phyloP scores from a whole-genome alignment of 2,797 vertebrate species.

The Tokudaia tokunoshimensis region DNA sequence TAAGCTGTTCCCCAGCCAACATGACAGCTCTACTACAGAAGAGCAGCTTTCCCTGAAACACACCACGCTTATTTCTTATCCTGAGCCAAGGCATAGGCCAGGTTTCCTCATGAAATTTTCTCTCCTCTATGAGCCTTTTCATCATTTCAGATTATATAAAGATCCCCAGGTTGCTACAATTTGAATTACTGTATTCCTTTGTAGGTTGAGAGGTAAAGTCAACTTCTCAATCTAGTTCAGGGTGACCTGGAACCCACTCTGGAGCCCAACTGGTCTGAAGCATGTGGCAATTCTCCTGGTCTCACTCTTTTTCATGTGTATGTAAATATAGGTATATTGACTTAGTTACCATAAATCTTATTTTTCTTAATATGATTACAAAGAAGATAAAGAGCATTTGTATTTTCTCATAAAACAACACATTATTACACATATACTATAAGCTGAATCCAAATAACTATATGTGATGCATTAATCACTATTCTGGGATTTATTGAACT shows the following conservation, averaged over 20 bases:
- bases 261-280: background rate
- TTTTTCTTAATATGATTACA: conserved; percentile 54
- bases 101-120: conserved; percentile 42
- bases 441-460: conserved; percentile 39
- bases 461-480: conserved; percentile 19
- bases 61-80: conserved; percentile 17
- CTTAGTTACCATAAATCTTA: conserved; percentile 47
- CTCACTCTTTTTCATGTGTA: background rate
- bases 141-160: background rate
- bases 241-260: background rate
- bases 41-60: conserved; percentile 8
- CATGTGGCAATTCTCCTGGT: background rate
- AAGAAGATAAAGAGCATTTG: conserved; percentile 32
- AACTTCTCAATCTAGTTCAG: background rate
- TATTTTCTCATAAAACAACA: conserved; percentile 42
- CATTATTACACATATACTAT: background rate
- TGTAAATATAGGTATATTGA: conserved; percentile 40
- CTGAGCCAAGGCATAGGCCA: conserved; percentile 16
- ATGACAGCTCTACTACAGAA: background rate
- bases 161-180: conserved; percentile 43
- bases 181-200: conserved; percentile 46
- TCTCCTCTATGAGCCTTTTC: conserved; percentile 24
- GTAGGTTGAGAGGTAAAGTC: background rate
- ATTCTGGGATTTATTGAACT: conserved; percentile 3
- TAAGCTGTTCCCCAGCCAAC: conserved; percentile 19